These are phyloP conservation scores for Rhopalosiphum padi DNA, from an alignment of 1,140 invertebrate species.

Conservation along the genomic window DNA sequence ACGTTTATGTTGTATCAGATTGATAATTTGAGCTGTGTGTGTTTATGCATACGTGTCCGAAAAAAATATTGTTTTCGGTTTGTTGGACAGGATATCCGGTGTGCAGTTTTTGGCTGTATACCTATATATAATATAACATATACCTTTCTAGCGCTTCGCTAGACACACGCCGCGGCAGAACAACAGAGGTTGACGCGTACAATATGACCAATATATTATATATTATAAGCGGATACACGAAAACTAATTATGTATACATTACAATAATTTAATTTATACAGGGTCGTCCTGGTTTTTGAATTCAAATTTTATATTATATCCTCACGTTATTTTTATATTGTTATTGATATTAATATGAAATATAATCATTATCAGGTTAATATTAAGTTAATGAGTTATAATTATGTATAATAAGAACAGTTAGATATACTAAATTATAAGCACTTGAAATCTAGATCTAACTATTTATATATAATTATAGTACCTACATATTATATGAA, in stretches of 20 bases:
- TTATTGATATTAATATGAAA: constrained; percentile 3
- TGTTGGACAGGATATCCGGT: constrained; percentile 49
- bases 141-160: constrained; percentile 13
- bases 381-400: not conserved
- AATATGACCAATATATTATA: constrained; percentile 4
- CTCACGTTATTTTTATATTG: not conserved
- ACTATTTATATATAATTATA: not conserved
- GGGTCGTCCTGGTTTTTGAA: not conserved
- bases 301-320: not conserved
- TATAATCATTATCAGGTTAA: not conserved
- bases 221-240: not conserved
- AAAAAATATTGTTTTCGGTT: not conserved
- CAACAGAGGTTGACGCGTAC: not conserved
- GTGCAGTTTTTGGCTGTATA: constrained; percentile 14
- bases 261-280: not conserved
- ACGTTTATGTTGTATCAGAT: not conserved
- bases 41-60: not conserved
- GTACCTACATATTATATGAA: not conserved
- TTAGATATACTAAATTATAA: not conserved
- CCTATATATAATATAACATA: not conserved
- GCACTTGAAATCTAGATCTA: not conserved
- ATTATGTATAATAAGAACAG: not conserved
- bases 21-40: not conserved
- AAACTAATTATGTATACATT: not conserved
- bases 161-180: not conserved